Percentiles rank a stretch among this genome's conserved stretches.
Conservation (phyloP, 2,113 vertebrate species). For the Aplodontia rufa region DNA sequence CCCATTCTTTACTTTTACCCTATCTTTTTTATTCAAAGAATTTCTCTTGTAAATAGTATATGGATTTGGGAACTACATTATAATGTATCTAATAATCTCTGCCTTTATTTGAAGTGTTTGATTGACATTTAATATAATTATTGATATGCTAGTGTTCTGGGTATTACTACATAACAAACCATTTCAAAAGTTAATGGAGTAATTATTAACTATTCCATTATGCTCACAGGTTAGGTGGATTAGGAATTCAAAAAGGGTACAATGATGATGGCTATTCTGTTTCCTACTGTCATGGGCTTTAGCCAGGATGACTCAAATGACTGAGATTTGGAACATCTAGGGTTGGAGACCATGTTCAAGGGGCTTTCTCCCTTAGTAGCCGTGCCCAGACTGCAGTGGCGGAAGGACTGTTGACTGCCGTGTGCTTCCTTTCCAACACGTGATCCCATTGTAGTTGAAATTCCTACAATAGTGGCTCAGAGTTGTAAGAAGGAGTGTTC, state of each 20-base stretch:
- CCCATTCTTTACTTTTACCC: neutral
- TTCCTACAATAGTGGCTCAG: neutral
- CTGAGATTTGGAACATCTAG: neutral
- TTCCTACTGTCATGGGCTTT: neutral
- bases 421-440: too few relatives aligned
- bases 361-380: neutral
- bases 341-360: neutral
- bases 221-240: too few relatives aligned
- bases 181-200: neutral
- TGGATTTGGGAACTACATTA: neutral
- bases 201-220: neutral
- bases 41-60: neutral
- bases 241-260: neutral
- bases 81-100: neutral
- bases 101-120: neutral
- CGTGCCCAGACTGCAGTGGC: neutral
- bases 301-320: neutral
- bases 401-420: neutral
- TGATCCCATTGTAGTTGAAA: neutral
- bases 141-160: neutral
- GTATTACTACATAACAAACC: neutral
- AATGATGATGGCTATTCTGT: neutral
- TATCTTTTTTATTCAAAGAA: neutral
- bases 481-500: neutral
- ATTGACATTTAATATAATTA: neutral